Evolutionary conservation across 2,888 invertebrate genomes (phyloP), one percentile per base, ranked within the genome.

Genomic region (Flexamia atlantica): DNA sequence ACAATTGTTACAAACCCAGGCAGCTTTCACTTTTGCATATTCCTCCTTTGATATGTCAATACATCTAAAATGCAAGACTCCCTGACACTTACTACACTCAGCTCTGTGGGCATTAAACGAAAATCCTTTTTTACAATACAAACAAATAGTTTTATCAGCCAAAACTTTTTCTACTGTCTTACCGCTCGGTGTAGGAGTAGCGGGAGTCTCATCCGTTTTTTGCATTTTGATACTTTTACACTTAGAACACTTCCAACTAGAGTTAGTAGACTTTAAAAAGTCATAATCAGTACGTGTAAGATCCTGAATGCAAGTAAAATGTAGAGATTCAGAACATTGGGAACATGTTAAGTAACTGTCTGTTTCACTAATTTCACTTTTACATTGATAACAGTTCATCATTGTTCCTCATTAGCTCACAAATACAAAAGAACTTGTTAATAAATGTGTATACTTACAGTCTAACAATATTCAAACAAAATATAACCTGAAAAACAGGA

Each of bases 91-190:
- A n/a, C 3, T 14, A n/a, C 68, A 68, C 7, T 7, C 32, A 20
- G 68, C 32, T 32, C 68, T 68, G 30, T 68, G 68, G 17, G 68
- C 28, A 68, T 68, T 68, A 32, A 10, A n/a, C 0, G 30, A 68
- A 17, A 68, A 68, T 32, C 68, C 68, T 17, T 68, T 68, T 12
- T 14, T 30, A 68, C 68, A 68, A 4, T 30, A 14, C 12, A 2
- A 12, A 30, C 68, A 68, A 5, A 12, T 12, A 30, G 7, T 32
- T 32, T 32, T 68, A 68, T 30, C n/a, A 1, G 17, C 14, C 0
- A 32, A 28, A 17, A 4, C 14, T 14, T 17, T 32, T 4, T 2
- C 1, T 3, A 7, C n/a, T 17, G 20, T 17, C n/a, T 68, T 30
- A 14, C 7, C 1, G 10, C n/a, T 14, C 5, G 12, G 5, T 14